Base-by-base conservation (phyloP, 2,113 vertebrate species). In the Aptenodytes forsteri region DNA sequence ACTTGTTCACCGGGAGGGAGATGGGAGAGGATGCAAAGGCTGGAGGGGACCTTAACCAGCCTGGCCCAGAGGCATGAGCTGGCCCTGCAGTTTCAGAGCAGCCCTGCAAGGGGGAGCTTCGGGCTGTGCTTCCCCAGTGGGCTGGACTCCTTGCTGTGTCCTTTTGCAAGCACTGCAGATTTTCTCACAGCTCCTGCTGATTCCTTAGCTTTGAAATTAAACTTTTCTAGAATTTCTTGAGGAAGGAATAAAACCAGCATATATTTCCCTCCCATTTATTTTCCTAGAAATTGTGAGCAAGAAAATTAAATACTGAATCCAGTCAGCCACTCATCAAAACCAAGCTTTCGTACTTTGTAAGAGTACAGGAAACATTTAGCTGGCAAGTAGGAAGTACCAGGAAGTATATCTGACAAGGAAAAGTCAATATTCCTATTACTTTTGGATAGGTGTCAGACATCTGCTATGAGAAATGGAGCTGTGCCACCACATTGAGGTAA, bases 101-200 rank as follows among this genome's bases (percentile, higher is more conserved):
- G 89, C 38, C 69, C 87, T 36, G 93, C 30, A 8, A 93, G 88
- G 46, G 79, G 85, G 88, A 90, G 88, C 79, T 83, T 83, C 2
- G 6, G 88, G 70, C 87, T 49, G 22, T 0, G 55, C 59, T n/a
- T 67, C 49, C 61, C 54, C 34, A 8, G 29, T 9, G 0, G 42
- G 42, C 44, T 13, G n/a, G 16, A 2, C 72, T 64, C 55, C 54
- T 78, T 8, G 12, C 44, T 19, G 27, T 0, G 12, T 12, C 32
- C 58, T 23, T 20, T 1, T 4, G 21, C 38, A 18, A 10, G 15
- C 52, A 5, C 27, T 11, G 17, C 16, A 10, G 34, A 30, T 18
- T 36, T 27, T 29, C 44, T 50, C 59, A 16, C 36, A 30, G 82
- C 50, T 87, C 80, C 52, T 42, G 40, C n/a, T 9, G 20, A 50